Evolutionary conservation across 92 coral and sea anemone genomes (phyloP), one percentile per base, ranked within the genome.

Genomic region (Heliopora coerulea): DNA sequence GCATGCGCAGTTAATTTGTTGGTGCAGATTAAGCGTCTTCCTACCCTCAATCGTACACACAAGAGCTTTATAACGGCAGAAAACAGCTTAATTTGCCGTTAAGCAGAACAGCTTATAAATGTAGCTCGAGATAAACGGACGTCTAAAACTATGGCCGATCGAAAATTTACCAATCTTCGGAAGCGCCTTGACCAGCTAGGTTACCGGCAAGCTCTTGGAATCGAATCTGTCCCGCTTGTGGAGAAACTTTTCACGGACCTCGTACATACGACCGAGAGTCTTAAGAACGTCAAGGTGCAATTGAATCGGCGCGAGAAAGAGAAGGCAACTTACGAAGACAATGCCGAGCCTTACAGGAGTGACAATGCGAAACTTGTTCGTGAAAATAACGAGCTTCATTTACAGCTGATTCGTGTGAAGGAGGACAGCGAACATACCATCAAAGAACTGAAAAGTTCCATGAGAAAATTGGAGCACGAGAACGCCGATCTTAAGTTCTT

Each of bases 161-260:
- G 99, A 40, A 95, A 95, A 84, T 95, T 95, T 77, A 90, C 99
- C 28, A 95, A 91, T 86, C 86, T 95, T 20, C 85, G 99, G 52
- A 95, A 95, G 84, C 96, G 99, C 25, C 81, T 95, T 25, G 99
- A 95, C 54, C 99, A 95, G 73, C 95, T 95, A 32, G 99, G 99
- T 17, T 95, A 95, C 83, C 82, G 99, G 60, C 99, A 95, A 42
- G 86, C 99, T 46, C 85, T 95, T 39, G 99, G 99, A 28, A 95
- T 95, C 83, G 99, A 95, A 74, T 95, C 99, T 40, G 89, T 95
- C 14, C 99, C 99, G 33, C 80, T 95, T 49, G 99, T 95, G 29
- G 99, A 95, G 81, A 95, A 95, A 79, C 80, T 95, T 65, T 95
- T 95, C 87, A 95, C 96, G 68, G 99, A 95, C 78, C 86, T 95